These are phyloP conservation scores for Drepana falcataria DNA, from an alignment of 2,888 invertebrate species.

Conservation along the genomic window DNA sequence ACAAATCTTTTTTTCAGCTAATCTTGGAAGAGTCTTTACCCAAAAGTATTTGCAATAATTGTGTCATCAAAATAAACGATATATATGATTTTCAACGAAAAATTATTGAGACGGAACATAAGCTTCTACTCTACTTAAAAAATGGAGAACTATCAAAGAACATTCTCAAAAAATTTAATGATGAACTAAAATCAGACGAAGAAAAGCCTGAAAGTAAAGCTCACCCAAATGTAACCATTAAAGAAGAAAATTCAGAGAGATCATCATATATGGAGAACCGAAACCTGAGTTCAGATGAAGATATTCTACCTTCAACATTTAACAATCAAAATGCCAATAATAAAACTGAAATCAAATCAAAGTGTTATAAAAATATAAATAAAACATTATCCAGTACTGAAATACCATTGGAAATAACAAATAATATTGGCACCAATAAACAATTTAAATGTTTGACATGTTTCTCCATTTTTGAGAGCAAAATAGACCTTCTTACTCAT, in stretches of 20 bases:
- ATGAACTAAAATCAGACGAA: conserved; percentile 10
- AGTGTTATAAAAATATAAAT: background rate
- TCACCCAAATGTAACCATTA: background rate
- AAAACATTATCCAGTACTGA: background rate
- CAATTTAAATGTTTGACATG: conserved; percentile 41
- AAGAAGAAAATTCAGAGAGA: background rate
- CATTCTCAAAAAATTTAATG: conserved; percentile 18
- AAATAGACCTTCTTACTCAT: conserved; percentile 35
- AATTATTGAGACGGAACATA: conserved; percentile 35
- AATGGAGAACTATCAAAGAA: conserved; percentile 12
- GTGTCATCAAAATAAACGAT: conserved; percentile 34
- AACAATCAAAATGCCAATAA: conserved; percentile 5
- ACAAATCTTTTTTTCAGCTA: conserved; percentile 31
- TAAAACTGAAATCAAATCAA: conserved; percentile 6
- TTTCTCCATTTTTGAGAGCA: conserved; percentile 24
- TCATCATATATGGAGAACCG: too few relatives aligned
- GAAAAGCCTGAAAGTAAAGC: conserved; percentile 9
- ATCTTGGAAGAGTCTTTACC: conserved; percentile 30
- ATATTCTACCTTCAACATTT: conserved; percentile 2
- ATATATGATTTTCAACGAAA: conserved; percentile 28
- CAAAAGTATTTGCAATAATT: conserved; percentile 34
- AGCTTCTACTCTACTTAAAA: conserved; percentile 21
- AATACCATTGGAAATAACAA: conserved; percentile 4
- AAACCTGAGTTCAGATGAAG: background rate
- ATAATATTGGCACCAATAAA: conserved; percentile 4